These are phyloP conservation scores for Steinernema scapterisci DNA, from an alignment of 2,888 invertebrate species.

Conservation along the genomic window DNA sequence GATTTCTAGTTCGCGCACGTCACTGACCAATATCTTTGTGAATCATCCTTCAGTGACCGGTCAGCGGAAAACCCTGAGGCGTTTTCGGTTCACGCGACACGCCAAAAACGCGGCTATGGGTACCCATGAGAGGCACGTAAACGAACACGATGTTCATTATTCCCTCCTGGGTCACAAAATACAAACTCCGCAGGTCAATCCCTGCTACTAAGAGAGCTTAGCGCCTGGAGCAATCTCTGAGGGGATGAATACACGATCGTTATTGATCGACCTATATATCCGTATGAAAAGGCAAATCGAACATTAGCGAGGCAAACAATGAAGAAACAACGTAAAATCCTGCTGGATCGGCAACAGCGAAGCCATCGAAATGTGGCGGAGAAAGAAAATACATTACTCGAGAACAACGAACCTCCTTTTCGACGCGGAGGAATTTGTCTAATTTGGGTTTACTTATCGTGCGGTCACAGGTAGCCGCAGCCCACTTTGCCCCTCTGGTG, in stretches of 20 bases:
- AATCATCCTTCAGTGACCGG: slow-evolving; percentile 15
- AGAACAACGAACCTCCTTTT: neutral
- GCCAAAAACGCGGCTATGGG: slow-evolving; percentile 7
- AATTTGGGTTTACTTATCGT: slow-evolving; percentile 15
- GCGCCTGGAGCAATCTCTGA: slow-evolving; percentile 6
- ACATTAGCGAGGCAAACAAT: neutral
- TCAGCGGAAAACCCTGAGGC: slow-evolving; percentile 4
- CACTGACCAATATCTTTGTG: slow-evolving; percentile 21
- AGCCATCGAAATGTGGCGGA: neutral
- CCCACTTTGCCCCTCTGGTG: no score
- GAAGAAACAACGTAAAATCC: neutral
- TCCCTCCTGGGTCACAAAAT: neutral
- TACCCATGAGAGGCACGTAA: neutral
- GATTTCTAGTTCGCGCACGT: slow-evolving; percentile 27
- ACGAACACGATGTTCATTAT: neutral
- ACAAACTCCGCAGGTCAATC: neutral
- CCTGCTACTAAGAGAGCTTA: neutral
- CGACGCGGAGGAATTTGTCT: slow-evolving; percentile 1
- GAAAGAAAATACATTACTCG: slow-evolving; percentile 17
- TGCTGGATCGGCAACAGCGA: neutral
- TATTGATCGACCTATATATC: slow-evolving; percentile 31
- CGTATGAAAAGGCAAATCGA: slow-evolving; percentile 13
- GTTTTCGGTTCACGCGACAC: neutral
- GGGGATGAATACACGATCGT: slow-evolving; percentile 12
- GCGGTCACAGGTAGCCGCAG: slow-evolving; percentile 13